Evolutionary conservation across 2,797 vertebrate genomes (phyloP).

Genomic region (Channa striata): DNA sequence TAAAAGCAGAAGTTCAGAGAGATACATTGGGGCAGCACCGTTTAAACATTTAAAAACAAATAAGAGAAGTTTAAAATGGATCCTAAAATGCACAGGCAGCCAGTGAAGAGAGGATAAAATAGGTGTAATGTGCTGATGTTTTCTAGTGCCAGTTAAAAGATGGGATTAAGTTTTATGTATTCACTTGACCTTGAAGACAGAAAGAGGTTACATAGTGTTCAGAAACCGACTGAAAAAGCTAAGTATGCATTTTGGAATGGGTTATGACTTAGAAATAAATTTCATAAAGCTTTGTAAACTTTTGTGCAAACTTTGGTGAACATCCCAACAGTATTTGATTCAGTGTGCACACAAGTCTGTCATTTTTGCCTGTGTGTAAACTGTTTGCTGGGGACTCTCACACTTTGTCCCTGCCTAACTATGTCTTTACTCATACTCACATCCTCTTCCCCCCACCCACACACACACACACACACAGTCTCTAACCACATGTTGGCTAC

Average conservation of each 20-base stretch:
- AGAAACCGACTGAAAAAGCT: too few species aligned
- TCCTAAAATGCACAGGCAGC: too few species aligned
- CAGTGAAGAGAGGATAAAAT: too few species aligned
- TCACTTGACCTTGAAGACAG: background rate
- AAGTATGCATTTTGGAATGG: too few species aligned
- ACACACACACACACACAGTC: background rate
- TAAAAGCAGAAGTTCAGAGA: too few species aligned
- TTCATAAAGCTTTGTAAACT: background rate
- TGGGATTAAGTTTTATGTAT: background rate
- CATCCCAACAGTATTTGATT: background rate
- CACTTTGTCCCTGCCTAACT: slow-evolving; percentile 37
- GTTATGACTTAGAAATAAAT: background rate
- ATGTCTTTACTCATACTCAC: slow-evolving; percentile 26
- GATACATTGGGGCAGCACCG: too few species aligned
- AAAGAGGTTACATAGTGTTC: background rate
- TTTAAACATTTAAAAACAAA: too few species aligned
- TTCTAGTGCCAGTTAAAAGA: background rate
- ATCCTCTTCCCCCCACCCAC: slow-evolving; percentile 36
- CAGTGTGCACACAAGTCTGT: background rate
- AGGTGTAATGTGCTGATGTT: too few species aligned
- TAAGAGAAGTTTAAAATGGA: too few species aligned
- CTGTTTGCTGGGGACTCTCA: slow-evolving; percentile 9
- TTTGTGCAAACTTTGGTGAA: background rate
- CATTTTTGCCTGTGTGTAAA: slow-evolving; percentile 11
- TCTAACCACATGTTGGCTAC: slow-evolving; percentile 42